phyloP scores from a whole-genome alignment of 2,113 vertebrate genomes.

The Vulpes ferrilata region DNA sequence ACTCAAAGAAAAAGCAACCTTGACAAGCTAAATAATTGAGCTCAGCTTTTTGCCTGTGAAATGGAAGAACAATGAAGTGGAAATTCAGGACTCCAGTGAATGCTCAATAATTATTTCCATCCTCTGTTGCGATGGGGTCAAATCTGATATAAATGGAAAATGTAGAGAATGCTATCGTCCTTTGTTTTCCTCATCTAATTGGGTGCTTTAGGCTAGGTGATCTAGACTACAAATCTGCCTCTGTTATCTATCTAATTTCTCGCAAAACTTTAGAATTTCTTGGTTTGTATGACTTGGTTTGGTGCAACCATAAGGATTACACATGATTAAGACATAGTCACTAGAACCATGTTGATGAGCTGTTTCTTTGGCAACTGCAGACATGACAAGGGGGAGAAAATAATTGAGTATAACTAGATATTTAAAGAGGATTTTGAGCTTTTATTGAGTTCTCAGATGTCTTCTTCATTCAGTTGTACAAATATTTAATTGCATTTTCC shows the following conservation, averaged over 20 bases:
- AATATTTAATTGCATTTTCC: constrained; percentile 62
- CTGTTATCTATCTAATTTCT: not conserved
- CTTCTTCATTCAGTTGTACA: constrained; percentile 29
- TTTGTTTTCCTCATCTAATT: not conserved
- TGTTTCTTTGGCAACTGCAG: not conserved
- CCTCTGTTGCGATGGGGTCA: not conserved
- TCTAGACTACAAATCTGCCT: not conserved
- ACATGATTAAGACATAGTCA: not conserved
- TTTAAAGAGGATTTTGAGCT: constrained; percentile 6
- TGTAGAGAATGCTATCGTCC: not conserved
- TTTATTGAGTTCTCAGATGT: constrained; percentile 44
- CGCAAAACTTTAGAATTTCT: not conserved
- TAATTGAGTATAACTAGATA: constrained; percentile 20
- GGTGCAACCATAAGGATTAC: not conserved
- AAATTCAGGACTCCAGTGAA: not conserved
- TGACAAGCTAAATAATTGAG: not conserved
- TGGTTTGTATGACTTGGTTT: not conserved
- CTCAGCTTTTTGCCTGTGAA: not conserved
- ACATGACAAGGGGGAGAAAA: not conserved
- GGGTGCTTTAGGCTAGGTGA: not conserved
- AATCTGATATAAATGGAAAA: not conserved
- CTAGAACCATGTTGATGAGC: not conserved
- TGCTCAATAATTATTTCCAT: not conserved
- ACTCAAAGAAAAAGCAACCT: not conserved
- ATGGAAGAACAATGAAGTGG: not conserved